Percentiles rank a stretch among this genome's conserved stretches.
These are phyloP conservation scores for Diplolepis rosae DNA, from an alignment of 2,888 invertebrate species.

Conservation along the genomic window DNA sequence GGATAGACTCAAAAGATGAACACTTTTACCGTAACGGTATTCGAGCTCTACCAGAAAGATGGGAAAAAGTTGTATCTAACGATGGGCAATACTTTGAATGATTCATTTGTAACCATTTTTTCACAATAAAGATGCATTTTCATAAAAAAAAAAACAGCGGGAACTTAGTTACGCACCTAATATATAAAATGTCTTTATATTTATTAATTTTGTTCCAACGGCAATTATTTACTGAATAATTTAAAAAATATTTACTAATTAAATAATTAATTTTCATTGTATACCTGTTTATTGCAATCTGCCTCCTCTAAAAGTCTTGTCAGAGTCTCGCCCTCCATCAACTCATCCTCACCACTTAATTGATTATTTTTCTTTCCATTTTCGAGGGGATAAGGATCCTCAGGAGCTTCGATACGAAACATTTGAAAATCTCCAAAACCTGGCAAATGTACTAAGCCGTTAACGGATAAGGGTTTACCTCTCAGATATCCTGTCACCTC, in stretches of 20 bases:
- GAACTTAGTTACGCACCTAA: no score
- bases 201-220: conserved; percentile 8
- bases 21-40: no score
- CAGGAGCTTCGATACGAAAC: conserved; percentile 82
- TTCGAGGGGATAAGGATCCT: conserved; percentile 81
- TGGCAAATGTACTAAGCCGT: conserved; percentile 91
- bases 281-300: conserved; percentile 79
- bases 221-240: conserved; percentile 13
- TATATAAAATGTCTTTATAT: conserved; percentile 37
- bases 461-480: conserved; percentile 88
- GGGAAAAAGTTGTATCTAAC: no score
- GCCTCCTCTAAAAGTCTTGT: conserved; percentile 77
- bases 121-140: no score
- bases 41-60: no score
- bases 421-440: conserved; percentile 97
- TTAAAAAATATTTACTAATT: neutral
- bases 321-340: conserved; percentile 66
- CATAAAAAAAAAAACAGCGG: no score
- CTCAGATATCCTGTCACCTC: conserved; percentile 91
- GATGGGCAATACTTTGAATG: no score
- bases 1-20: no score
- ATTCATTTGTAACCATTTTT: no score
- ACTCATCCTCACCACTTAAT: conserved; percentile 27
- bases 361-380: conserved; percentile 65
- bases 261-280: neutral